Evolutionary conservation across 2,113 vertebrate genomes (phyloP).

Genomic region (Dendrocopos noguchii): DNA sequence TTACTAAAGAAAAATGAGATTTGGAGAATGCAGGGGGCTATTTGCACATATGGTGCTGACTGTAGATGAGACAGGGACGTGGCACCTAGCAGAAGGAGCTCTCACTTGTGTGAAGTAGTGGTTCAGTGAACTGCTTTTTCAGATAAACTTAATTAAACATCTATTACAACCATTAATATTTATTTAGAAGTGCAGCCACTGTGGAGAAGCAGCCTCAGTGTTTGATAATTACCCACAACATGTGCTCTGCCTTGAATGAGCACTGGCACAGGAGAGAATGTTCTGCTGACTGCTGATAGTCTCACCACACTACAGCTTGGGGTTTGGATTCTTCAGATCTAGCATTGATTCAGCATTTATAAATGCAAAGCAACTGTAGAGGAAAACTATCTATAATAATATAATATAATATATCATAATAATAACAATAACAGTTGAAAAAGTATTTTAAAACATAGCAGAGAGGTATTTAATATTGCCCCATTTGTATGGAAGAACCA

Average conservation of each 20-base stretch:
- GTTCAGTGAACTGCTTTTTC: neutral
- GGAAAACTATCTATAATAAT: neutral
- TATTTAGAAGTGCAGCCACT: neutral
- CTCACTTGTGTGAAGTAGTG: neutral
- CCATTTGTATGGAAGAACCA: neutral
- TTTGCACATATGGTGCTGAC: neutral
- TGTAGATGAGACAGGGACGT: neutral
- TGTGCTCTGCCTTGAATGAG: neutral
- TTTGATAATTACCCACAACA: neutral
- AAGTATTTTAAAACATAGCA: neutral
- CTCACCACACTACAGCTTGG: neutral
- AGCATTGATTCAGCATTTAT: neutral
- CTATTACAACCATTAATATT: neutral
- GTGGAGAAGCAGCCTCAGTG: neutral
- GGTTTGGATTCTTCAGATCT: neutral
- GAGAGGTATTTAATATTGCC: neutral
- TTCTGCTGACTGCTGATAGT: neutral
- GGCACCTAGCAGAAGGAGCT: neutral
- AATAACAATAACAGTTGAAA: neutral
- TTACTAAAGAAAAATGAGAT: conserved; percentile 51
- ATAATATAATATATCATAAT: neutral
- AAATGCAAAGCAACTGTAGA: neutral
- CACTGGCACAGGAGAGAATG: neutral
- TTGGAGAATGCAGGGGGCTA: neutral
- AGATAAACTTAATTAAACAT: conserved; percentile 37